phyloP scores from a whole-genome alignment of 1,140 invertebrate species.

The Tetramorium alpestre region DNA sequence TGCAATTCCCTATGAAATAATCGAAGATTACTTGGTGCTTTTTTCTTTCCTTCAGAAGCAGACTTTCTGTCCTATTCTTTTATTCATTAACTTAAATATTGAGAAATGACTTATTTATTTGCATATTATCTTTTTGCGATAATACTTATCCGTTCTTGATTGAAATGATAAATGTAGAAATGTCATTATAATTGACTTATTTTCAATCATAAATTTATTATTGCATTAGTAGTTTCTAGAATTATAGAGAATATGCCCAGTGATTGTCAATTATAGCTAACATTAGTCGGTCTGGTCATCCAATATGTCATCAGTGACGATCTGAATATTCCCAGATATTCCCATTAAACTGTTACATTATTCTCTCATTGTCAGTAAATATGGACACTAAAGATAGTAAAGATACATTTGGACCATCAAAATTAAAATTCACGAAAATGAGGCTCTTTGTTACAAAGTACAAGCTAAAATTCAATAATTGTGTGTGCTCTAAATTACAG shows the following conservation, averaged over 20 bases:
- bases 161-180: neutral
- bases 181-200: neutral
- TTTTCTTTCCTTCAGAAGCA: neutral
- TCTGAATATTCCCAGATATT: conserved; percentile 30
- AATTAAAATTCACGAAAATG: neutral
- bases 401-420: neutral
- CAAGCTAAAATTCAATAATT: neutral
- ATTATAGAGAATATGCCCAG: conserved; percentile 21
- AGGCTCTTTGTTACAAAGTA: neutral
- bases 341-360: conserved; percentile 18
- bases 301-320: conserved; percentile 30
- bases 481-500: neutral
- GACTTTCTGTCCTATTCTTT: neutral
- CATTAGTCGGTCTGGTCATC: conserved; percentile 30
- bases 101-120: neutral
- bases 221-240: conserved; percentile 11
- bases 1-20: neutral
- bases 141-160: conserved; percentile 4
- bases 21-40: neutral
- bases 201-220: conserved; percentile 31
- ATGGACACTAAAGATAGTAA: neutral
- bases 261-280: conserved; percentile 29
- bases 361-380: neutral
- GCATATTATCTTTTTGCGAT: neutral
- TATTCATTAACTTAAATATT: neutral